Evolutionary conservation across 2,888 invertebrate genomes (phyloP), one percentile per base, ranked within the genome.

Genomic region (Dicyrtoma fusca): DNA sequence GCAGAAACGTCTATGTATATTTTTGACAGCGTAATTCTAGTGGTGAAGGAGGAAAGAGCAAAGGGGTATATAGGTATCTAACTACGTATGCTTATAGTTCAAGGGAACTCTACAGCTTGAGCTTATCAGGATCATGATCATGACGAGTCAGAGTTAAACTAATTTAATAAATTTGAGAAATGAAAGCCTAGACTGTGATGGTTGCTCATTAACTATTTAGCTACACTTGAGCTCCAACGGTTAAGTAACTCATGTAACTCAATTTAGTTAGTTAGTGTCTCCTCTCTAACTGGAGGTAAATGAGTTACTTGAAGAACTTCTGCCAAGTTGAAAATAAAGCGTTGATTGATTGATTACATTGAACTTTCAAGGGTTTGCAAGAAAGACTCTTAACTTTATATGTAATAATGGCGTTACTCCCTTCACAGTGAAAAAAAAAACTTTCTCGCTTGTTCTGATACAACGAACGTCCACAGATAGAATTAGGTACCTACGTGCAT

Each of bases 281-380:
- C 69, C 23, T 68, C 68, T 69, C 61, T 69, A 69, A 69, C 69
- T 57, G 59, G 59, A 69, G 47, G 69, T 61, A 61, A 69, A 61
- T 62, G 69, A 69, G 62, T 69, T 69, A 69, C 69, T 69, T 64
- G 25, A 23, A 23, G 23, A 55, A 23, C 21, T 47, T 69, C 23
- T 61, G 61, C 69, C 42, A 61, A 69, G 69, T 61, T 26, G 49
- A 69, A 64, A 69, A 69, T 69, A 69, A 69, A 69, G 69, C 69
- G 69, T 69, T 69, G 69, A 69, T 69, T 69, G 69, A 69, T 69
- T 69, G 69, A 69, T 69, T 69, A 62, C 61, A 69, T 69, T 69
- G 62, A 69, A 69, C 69, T 69, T 61, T 62, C n/a, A 59, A 26
- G 68, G 55, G 34, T 34, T 34, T 34, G 4, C 34, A 34, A 34